A percentile compares a stretch with the other conserved stretches of the same genome.
Conservation (phyloP, 2,888 invertebrate species). For the Hipparchia sbordonii region DNA sequence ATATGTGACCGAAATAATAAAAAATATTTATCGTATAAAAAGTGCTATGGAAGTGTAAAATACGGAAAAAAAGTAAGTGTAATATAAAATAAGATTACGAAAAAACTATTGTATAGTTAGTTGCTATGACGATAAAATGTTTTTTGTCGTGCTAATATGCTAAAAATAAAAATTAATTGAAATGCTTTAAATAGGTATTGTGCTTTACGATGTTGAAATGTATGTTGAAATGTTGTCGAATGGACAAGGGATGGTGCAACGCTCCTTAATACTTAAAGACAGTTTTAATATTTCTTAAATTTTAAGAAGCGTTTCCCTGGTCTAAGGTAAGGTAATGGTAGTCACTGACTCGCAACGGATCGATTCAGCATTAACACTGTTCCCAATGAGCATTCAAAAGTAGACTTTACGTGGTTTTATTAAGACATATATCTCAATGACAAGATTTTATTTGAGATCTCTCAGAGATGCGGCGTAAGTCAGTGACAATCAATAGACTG, state of each 20-base stretch:
- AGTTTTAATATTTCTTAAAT: background rate
- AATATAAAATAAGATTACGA: background rate
- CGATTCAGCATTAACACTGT: background rate
- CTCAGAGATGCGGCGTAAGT: background rate
- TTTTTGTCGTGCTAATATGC: conserved; percentile 32
- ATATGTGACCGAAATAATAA: conserved; percentile 4
- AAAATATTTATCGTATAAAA: background rate
- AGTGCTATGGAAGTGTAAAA: background rate
- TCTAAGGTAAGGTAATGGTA: background rate
- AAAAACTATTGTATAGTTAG: conserved; percentile 11
- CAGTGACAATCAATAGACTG: no score
- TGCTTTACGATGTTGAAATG: conserved; percentile 30
- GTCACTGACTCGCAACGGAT: background rate
- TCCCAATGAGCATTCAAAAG: background rate
- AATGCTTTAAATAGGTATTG: conserved; percentile 38
- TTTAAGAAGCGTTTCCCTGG: background rate
- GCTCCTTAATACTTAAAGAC: background rate
- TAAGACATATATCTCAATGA: background rate
- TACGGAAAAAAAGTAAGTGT: background rate
- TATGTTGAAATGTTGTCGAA: conserved; percentile 13
- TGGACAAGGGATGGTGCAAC: background rate
- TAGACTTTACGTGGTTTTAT: background rate
- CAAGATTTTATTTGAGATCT: background rate
- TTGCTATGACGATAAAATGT: conserved; percentile 23
- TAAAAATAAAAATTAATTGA: conserved; percentile 20